Percentiles rank a stretch among this genome's conserved stretches.
Evolutionary conservation across 1,140 invertebrate genomes (phyloP).

Genomic region (Chymomyza costata): DNA sequence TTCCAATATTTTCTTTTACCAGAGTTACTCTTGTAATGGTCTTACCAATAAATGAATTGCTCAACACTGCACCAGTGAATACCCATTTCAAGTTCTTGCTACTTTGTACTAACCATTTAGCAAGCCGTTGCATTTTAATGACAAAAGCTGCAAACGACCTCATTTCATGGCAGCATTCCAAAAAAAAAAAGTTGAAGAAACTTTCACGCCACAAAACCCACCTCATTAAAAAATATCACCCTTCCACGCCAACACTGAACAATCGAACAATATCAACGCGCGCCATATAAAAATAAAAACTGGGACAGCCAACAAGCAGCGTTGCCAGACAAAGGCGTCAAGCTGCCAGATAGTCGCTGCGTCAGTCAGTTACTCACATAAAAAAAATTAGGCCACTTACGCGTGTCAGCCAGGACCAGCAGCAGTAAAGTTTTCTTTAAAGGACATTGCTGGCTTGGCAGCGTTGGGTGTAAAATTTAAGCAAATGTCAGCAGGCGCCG

Average conservation of each 20-base stretch:
- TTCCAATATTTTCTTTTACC: too few relatives aligned
- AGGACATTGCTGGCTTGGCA: too few relatives aligned
- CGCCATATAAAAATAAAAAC: slow-evolving; percentile 16
- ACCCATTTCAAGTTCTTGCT: too few relatives aligned
- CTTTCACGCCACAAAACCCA: slow-evolving; percentile 62
- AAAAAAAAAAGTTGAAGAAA: slow-evolving; percentile 46
- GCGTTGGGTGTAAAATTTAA: slow-evolving; percentile 59
- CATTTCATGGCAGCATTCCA: slow-evolving; percentile 57
- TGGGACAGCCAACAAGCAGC: slow-evolving; percentile 5
- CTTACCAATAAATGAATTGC: too few relatives aligned
- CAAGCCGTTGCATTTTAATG: too few relatives aligned
- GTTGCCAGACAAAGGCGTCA: slow-evolving; percentile 22
- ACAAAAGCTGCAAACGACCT: too few relatives aligned
- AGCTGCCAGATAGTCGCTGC: slow-evolving; percentile 10
- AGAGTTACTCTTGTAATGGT: too few relatives aligned
- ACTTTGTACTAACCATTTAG: too few relatives aligned
- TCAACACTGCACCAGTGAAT: too few relatives aligned
- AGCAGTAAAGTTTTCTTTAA: slow-evolving; percentile 56
- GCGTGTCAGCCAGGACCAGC: slow-evolving; percentile 44
- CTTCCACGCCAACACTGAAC: slow-evolving; percentile 36
- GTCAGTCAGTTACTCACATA: slow-evolving; percentile 29
- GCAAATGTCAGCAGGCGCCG: slow-evolving; percentile 56
- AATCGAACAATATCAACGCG: slow-evolving; percentile 68
- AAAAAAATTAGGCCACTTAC: slow-evolving; percentile 68
- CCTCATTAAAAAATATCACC: slow-evolving; percentile 69